Conservation (phyloP, 2,888 invertebrate genomes). For the Anoplius nigerrimus region DNA sequence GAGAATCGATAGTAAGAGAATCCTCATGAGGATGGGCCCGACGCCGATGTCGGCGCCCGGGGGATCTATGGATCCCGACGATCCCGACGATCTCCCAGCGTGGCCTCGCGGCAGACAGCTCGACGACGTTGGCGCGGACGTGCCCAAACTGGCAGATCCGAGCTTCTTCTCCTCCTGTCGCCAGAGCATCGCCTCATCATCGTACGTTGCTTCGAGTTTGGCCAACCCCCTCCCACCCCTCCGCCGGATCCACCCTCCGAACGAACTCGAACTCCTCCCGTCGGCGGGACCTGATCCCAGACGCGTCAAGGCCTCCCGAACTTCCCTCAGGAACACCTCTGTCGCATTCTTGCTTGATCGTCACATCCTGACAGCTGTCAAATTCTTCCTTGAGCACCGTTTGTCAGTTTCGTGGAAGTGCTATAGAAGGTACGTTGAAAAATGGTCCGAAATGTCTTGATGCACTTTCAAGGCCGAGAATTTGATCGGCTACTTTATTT, state of each 20-base stretch:
- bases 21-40: slow-evolving; percentile 30
- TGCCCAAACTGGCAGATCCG: slow-evolving; percentile 36
- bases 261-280: too few relatives aligned
- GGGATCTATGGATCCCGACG: slow-evolving; percentile 37
- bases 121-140: slow-evolving; percentile 54
- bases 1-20: slow-evolving; percentile 33
- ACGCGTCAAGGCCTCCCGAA: too few relatives aligned
- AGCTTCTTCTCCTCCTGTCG: slow-evolving; percentile 51
- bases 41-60: slow-evolving; percentile 43
- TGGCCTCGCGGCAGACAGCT: slow-evolving; percentile 35
- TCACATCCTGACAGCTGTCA: too few relatives aligned
- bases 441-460: too few relatives aligned
- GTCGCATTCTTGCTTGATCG: too few relatives aligned
- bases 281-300: too few relatives aligned
- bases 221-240: slow-evolving; percentile 27
- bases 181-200: slow-evolving; percentile 66
- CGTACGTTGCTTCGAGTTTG: slow-evolving; percentile 40
- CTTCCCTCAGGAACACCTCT: too few relatives aligned
- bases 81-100: slow-evolving; percentile 24
- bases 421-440: too few relatives aligned
- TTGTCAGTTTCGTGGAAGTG: too few relatives aligned
- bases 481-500: too few relatives aligned
- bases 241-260: neutral
- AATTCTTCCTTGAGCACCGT: too few relatives aligned
- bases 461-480: too few relatives aligned